Evolutionary conservation across 2,797 vertebrate genomes (phyloP).

Genomic region (Cryptoblepharus egeriae): DNA sequence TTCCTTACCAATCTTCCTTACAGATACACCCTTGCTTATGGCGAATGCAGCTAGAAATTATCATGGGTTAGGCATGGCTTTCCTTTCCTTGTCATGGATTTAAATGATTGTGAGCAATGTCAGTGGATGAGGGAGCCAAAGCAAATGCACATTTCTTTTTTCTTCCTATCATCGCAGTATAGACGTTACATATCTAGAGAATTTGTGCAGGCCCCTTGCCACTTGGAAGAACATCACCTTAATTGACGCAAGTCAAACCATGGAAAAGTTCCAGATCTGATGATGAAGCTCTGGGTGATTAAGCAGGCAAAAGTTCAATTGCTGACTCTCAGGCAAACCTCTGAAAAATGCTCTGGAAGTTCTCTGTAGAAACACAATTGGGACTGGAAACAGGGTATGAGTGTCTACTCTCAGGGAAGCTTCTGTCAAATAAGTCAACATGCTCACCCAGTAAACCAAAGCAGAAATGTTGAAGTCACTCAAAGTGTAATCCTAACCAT

Average conservation of each 20-base stretch:
- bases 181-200: neutral
- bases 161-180: neutral
- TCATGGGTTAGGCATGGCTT: neutral
- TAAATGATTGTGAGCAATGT: too few species aligned
- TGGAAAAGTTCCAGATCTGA: neutral
- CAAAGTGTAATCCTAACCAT: too few species aligned
- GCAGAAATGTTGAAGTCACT: too few species aligned
- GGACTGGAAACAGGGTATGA: constrained; percentile 36
- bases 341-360: constrained; percentile 1
- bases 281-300: neutral
- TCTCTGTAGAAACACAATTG: constrained; percentile 17
- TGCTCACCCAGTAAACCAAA: too few species aligned
- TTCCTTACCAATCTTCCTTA: neutral
- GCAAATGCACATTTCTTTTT: neutral
- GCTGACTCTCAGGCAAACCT: neutral
- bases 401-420: too few species aligned
- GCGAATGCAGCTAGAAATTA: neutral
- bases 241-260: neutral
- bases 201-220: neutral
- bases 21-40: neutral
- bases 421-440: too few species aligned
- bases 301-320: neutral
- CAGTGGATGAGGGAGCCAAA: neutral
- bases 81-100: neutral
- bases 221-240: neutral